A percentile compares a stretch with the other conserved stretches of the same genome.
Conservation (phyloP, 2,888 invertebrate species). For the Chrysolina haemoptera region DNA sequence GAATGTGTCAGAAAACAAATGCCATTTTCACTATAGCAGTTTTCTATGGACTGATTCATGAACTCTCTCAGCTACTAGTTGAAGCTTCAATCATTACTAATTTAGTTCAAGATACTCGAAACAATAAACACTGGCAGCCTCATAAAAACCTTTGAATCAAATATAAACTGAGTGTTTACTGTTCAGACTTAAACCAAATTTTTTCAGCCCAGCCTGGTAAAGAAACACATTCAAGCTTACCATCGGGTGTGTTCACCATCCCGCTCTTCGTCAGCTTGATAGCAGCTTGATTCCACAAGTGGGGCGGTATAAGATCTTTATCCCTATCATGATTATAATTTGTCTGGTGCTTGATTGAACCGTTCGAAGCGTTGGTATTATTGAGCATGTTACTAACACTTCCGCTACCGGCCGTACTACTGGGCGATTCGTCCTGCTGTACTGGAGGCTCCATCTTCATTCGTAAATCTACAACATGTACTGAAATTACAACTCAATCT, state of each 20-base stretch:
- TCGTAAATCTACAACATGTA: slow-evolving; percentile 78
- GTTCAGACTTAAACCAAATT: not conserved
- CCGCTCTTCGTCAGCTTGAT: slow-evolving; percentile 78
- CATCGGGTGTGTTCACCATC: slow-evolving; percentile 88
- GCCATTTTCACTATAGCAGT: no score
- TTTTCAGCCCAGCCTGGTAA: not conserved
- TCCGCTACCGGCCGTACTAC: slow-evolving; percentile 62
- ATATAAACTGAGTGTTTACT: no score
- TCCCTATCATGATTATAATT: slow-evolving; percentile 67
- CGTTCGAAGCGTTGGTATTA: slow-evolving; percentile 66
- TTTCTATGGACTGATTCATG: no score
- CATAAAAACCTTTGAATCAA: no score
- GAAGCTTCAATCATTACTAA: no score
- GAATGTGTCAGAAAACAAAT: no score
- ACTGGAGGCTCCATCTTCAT: slow-evolving; percentile 78
- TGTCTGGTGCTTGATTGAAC: slow-evolving; percentile 75
- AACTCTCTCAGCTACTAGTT: no score
- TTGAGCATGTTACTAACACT: slow-evolving; percentile 63
- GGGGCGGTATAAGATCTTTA: slow-evolving; percentile 72
- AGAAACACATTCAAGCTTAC: slow-evolving; percentile 70
- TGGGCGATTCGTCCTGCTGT: slow-evolving; percentile 65
- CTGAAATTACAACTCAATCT: not conserved
- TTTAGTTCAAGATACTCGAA: no score
- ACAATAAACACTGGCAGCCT: no score
- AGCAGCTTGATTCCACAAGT: slow-evolving; percentile 74